Percentiles rank a stretch among this genome's conserved stretches.
Conservation (phyloP, 2,888 invertebrate genomes). For the Rhagophthalmus giganteus region DNA sequence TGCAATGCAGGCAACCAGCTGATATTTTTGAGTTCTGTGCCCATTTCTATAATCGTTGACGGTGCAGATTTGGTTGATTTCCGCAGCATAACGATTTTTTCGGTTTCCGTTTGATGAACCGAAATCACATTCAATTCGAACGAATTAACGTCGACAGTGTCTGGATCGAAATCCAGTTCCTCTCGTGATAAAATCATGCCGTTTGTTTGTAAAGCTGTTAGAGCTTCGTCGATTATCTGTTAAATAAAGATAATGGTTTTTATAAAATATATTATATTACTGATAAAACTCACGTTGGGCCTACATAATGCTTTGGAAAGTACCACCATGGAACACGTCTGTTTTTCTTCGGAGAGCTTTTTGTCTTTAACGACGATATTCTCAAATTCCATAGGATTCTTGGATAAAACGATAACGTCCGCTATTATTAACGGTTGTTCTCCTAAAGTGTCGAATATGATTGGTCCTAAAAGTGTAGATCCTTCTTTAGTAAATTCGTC, state of each 20-base stretch:
- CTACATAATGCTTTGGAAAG: constrained; percentile 56
- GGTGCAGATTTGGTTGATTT: constrained; percentile 57
- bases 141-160: constrained; percentile 57
- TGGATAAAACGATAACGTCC: constrained; percentile 63
- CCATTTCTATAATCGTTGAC: constrained; percentile 57
- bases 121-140: too few species aligned
- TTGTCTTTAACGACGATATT: constrained; percentile 65
- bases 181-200: constrained; percentile 17
- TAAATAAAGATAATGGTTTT: too few species aligned
- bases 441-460: constrained; percentile 63
- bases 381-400: constrained; percentile 57
- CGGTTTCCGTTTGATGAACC: constrained; percentile 57
- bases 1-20: constrained; percentile 60
- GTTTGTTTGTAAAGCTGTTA: constrained; percentile 8
- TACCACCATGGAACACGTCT: constrained; percentile 41
- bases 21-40: constrained; percentile 51
- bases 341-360: constrained; percentile 54
- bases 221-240: too few species aligned
- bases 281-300: too few species aligned
- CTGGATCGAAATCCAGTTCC: background rate
- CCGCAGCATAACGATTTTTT: constrained; percentile 60
- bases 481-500: constrained; percentile 43
- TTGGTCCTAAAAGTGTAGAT: constrained; percentile 58
- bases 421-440: constrained; percentile 72
- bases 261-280: too few species aligned